A percentile compares a stretch with the other conserved stretches of the same genome.
phyloP scores from a whole-genome alignment of 2,113 vertebrate species.

The Notothenia rossii region DNA sequence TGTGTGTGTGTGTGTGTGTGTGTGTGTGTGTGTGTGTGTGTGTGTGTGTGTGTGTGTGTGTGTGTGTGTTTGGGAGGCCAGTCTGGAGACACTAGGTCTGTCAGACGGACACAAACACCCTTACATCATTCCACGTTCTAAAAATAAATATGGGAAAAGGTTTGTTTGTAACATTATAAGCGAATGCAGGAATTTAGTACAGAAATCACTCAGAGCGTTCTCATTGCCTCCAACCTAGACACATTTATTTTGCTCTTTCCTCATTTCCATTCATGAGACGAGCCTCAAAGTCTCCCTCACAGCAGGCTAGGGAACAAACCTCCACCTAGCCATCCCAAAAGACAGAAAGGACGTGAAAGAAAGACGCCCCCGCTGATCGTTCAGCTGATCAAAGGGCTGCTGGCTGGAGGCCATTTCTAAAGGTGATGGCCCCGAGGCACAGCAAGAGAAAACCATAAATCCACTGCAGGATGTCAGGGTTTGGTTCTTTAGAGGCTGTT shows the following conservation, averaged over 20 bases:
- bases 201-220: neutral
- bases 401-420: constrained; percentile 36
- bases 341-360: constrained; percentile 3
- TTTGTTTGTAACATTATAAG: constrained; percentile 16
- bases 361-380: neutral
- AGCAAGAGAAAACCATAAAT: constrained; percentile 20
- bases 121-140: constrained; percentile 38
- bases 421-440: constrained; percentile 9
- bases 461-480: constrained; percentile 15
- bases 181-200: neutral
- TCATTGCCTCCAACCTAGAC: neutral
- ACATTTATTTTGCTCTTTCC: neutral
- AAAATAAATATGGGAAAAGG: constrained; percentile 45
- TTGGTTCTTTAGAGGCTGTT: constrained; percentile 17
- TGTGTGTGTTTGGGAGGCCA: neutral
- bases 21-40: constrained; percentile 38
- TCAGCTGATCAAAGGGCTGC: constrained; percentile 46
- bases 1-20: constrained; percentile 44
- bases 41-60: constrained; percentile 38
- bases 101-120: constrained; percentile 58
- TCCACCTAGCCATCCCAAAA: constrained; percentile 16
- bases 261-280: constrained; percentile 42
- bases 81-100: constrained; percentile 68
- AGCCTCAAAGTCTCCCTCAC: constrained; percentile 17
- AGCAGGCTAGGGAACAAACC: constrained; percentile 30